Conservation (phyloP, 2,888 invertebrate species). For the Nasonia oneida region DNA sequence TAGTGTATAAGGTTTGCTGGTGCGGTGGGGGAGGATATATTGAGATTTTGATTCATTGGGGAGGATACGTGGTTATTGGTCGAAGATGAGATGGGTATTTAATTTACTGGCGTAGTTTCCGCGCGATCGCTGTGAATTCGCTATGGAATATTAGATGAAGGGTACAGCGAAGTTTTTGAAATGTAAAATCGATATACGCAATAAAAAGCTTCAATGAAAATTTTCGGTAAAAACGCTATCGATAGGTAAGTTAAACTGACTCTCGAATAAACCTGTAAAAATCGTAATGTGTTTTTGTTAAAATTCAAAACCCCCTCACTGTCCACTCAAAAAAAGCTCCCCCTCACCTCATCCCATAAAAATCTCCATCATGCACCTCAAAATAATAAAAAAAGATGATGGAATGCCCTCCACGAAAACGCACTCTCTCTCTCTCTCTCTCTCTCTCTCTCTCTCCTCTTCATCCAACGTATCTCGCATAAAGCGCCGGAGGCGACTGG, state of each 20-base stretch:
- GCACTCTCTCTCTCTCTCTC: neutral
- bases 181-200: too few species aligned
- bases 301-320: neutral
- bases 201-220: too few species aligned
- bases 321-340: neutral
- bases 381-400: conserved; percentile 4
- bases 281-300: too few species aligned
- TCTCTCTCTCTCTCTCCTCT: neutral
- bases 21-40: neutral
- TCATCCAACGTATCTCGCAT: conserved; percentile 23
- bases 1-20: neutral
- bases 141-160: too few species aligned
- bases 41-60: neutral
- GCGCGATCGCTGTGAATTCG: too few species aligned
- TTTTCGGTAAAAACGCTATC: too few species aligned
- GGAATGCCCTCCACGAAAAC: conserved; percentile 5
- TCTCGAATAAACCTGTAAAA: too few species aligned
- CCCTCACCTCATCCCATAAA: neutral
- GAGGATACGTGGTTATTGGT: neutral
- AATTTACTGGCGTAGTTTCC: too few species aligned
- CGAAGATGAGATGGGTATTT: neutral
- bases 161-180: too few species aligned
- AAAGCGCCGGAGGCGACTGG: conserved; percentile 1
- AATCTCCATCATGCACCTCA: neutral
- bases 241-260: too few species aligned